A percentile compares a stretch with the other conserved stretches of the same genome.
phyloP scores from a whole-genome alignment of 2,797 vertebrate species.

The Sebastes flavidus region DNA sequence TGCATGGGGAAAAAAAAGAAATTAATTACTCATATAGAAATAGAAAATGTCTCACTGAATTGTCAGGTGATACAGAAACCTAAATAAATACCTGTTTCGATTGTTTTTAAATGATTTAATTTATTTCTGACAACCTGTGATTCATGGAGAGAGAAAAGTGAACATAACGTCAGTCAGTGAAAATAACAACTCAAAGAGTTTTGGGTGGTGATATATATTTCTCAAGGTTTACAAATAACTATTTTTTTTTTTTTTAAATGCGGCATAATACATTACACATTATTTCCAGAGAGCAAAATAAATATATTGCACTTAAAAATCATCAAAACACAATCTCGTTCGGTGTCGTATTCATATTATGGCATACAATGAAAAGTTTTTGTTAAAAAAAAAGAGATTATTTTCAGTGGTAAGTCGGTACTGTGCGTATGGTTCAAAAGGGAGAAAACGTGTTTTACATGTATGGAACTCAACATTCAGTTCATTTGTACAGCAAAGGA shows the following conservation, averaged over 20 bases:
- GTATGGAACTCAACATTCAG: slow-evolving; percentile 7
- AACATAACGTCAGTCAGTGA: slow-evolving; percentile 9
- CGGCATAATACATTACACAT: slow-evolving; percentile 92
- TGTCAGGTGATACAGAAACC: neutral
- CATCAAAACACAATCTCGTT: slow-evolving; percentile 84
- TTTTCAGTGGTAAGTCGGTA: slow-evolving; percentile 70
- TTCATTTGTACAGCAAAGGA: neutral
- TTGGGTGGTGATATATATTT: slow-evolving; percentile 83
- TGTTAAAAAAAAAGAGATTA: slow-evolving; percentile 34
- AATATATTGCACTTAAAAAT: slow-evolving; percentile 99
- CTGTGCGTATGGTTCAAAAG: slow-evolving; percentile 67
- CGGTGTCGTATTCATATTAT: slow-evolving; percentile 79
- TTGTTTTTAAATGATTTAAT: slow-evolving; percentile 11
- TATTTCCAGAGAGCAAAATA: slow-evolving; percentile 96
- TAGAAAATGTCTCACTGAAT: neutral
- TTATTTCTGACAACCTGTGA: slow-evolving; percentile 18
- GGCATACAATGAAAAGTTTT: slow-evolving; percentile 50
- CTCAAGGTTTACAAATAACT: slow-evolving; percentile 92
- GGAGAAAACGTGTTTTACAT: slow-evolving; percentile 19
- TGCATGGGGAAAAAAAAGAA: neutral
- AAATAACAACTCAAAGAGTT: slow-evolving; percentile 44
- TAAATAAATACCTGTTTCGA: neutral
- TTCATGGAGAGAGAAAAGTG: slow-evolving; percentile 5
- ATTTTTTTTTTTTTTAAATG: slow-evolving; percentile 80
- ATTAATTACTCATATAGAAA: neutral